Percentiles rank a stretch among this genome's conserved stretches.
Evolutionary conservation across 2,888 invertebrate genomes (phyloP).

Genomic region (Abscondita cerata): DNA sequence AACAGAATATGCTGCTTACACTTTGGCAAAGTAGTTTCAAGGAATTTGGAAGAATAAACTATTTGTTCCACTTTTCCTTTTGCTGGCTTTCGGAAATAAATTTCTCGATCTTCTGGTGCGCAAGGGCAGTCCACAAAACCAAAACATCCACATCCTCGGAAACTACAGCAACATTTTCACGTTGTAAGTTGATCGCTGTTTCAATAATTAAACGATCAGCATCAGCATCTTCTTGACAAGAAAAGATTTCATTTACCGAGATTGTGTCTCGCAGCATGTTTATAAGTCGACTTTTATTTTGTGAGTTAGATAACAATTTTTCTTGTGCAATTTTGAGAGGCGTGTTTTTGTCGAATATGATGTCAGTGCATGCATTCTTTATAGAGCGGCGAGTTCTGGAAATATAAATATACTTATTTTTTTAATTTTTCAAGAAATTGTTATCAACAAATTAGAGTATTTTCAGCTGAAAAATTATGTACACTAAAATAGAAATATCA

Average conservation of each 20-base stretch:
- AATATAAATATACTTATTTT: conserved; percentile 1
- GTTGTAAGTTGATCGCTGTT: conserved; percentile 24
- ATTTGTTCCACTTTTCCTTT: not conserved
- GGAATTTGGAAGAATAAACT: not conserved
- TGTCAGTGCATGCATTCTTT: not conserved
- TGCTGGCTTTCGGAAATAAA: not conserved
- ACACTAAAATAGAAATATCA: no score
- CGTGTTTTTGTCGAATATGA: no score
- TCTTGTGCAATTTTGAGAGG: conserved; percentile 32
- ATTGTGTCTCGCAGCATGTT: conserved; percentile 27
- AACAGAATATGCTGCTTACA: conserved; percentile 6
- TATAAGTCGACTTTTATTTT: conserved; percentile 28
- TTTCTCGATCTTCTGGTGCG: not conserved
- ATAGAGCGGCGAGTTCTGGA: not conserved
- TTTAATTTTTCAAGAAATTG: conserved; percentile 7
- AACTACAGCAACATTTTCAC: conserved; percentile 22
- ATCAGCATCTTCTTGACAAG: conserved; percentile 24
- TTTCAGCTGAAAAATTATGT: no score
- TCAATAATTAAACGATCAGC: conserved; percentile 19
- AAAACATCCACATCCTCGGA: conserved; percentile 24
- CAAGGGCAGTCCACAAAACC: not conserved
- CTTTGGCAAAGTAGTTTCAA: not conserved
- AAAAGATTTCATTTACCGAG: conserved; percentile 15
- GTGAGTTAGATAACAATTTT: conserved; percentile 27
- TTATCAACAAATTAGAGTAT: no score